Base-by-base conservation (phyloP, 2,797 vertebrate genomes). In the Sardinella longiceps region DNA sequence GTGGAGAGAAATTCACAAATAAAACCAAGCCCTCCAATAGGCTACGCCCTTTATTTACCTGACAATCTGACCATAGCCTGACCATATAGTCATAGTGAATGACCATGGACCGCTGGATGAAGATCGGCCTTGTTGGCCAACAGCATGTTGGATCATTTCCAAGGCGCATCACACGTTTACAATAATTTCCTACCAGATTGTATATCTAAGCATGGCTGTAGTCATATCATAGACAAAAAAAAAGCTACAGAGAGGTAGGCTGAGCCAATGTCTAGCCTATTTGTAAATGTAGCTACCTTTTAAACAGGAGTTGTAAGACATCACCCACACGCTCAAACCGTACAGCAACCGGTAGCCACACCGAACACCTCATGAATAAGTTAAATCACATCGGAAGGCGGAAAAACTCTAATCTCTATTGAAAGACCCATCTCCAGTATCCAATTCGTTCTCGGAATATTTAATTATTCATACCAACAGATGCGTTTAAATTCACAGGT, bases 341-440 rank as follows among this genome's bases (percentile, higher is more conserved):
- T 37, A 66, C 12, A 46, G 15, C 56, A 12, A 60, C 33, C 45
- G n/a, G 28, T 77, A 28, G 45, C 3, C 58, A 30, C 46, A 51
- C 12, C 20, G 37, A 83, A 74, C 48, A 83, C 28, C 25, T 63
- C n/a, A 83, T 83, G 28, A 83, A 66, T 83, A 83, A 74, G 30
- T 83, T 7, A 63, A 28, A 39, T 46, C 43, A 37, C 9, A 37
- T 39, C 11, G n/a, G 12, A 53, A 15, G 45, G 66, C 30, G 46
- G 25, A 33, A 33, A 28, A 70, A 37, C 30, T 30, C 66, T 33
- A 18, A 33, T 70, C 66, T 74, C 30, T 37, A 37, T 28, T 74
- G 66, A 74, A 74, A 74, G 28, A 74, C 30, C 9, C 30, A 18
- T 74, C 66, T 74, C 25, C 60, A 30, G 25, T 63, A 37, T 74